These are phyloP conservation scores for Anser brachyrhynchus DNA, from an alignment of 2,113 vertebrate genomes.

Conservation along the genomic window DNA sequence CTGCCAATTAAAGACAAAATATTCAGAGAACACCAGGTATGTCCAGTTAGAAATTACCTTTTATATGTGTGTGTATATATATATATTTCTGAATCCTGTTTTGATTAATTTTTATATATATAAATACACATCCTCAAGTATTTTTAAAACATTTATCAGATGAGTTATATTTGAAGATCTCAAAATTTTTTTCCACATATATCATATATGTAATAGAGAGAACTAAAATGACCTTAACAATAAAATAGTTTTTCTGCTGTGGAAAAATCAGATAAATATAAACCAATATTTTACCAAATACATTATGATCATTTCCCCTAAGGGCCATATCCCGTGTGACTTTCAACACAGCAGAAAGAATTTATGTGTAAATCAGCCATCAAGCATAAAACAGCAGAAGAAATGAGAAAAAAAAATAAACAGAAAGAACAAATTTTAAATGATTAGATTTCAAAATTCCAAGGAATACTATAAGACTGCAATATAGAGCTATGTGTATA, in stretches of 20 bases:
- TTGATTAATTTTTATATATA: neutral
- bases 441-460: neutral
- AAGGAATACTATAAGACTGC: rapidly evolving
- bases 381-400: conserved; percentile 45
- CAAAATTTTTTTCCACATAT: rapidly evolving
- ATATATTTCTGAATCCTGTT: neutral
- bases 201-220: neutral
- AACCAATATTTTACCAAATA: conserved; percentile 36
- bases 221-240: neutral
- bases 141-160: neutral
- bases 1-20: neutral
- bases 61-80: neutral
- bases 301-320: conserved; percentile 38
- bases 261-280: conserved; percentile 31
- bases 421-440: neutral
- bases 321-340: conserved; percentile 10
- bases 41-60: neutral
- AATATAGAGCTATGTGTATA: neutral
- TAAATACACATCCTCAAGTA: neutral
- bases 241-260: neutral
- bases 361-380: conserved; percentile 61
- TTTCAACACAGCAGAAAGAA: conserved; percentile 65
- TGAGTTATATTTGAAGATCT: neutral
- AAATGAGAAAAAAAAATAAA: neutral
- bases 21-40: neutral